Conservation (phyloP, 2,888 invertebrate genomes). For the Dryobota labecula region DNA sequence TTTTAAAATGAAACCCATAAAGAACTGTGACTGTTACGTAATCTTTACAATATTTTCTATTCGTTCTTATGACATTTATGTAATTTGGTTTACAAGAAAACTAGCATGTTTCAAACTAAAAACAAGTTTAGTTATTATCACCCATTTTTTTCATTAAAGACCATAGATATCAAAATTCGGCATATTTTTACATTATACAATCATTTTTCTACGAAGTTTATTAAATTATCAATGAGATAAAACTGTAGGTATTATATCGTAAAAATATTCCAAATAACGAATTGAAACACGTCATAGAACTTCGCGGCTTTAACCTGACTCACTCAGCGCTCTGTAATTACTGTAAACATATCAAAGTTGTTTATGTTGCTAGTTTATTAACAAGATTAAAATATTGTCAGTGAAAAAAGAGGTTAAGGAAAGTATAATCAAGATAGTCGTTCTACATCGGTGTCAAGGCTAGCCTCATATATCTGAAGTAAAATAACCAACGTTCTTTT, state of each 20-base stretch:
- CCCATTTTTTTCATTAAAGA: background rate
- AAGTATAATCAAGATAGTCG: background rate
- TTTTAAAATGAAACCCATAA: background rate
- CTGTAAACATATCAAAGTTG: no score
- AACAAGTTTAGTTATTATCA: background rate
- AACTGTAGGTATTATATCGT: no score
- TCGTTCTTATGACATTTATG: background rate
- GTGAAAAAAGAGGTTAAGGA: no score
- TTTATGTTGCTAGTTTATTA: no score
- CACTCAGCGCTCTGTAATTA: no score
- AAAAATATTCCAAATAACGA: no score
- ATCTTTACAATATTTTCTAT: background rate
- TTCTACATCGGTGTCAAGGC: slow-evolving; percentile 47
- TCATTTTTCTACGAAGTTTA: background rate
- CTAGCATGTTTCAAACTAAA: background rate
- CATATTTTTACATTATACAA: background rate
- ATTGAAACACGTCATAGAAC: no score
- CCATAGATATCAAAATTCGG: background rate
- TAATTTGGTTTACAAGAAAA: background rate
- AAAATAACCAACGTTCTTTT: slow-evolving; percentile 55
- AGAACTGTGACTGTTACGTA: background rate
- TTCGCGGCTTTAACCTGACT: no score
- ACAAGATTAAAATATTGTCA: no score
- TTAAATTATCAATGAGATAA: no score
- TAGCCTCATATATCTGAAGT: slow-evolving; percentile 31